These are phyloP conservation scores for Chrysina gloriosa DNA, from an alignment of 2,888 invertebrate genomes.

Conservation along the genomic window DNA sequence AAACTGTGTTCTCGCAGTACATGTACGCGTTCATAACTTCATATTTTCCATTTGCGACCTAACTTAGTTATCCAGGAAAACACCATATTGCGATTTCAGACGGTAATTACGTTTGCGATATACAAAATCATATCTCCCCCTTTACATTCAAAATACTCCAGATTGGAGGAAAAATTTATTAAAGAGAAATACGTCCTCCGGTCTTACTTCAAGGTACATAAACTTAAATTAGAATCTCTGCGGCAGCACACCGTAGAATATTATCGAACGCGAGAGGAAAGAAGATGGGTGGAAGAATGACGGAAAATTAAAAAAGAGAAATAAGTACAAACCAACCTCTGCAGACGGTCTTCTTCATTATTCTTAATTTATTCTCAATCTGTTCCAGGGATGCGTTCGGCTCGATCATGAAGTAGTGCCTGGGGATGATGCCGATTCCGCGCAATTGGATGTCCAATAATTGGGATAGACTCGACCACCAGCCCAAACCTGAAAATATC, in stretches of 20 bases:
- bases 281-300: neutral
- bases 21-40: neutral
- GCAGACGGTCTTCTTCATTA: conserved; percentile 65
- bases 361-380: conserved; percentile 63
- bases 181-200: conserved; percentile 9
- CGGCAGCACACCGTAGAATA: neutral
- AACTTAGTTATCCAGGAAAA: neutral
- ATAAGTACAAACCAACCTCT: conserved; percentile 65
- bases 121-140: neutral
- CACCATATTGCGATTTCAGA: neutral
- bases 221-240: conserved; percentile 15
- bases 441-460: conserved; percentile 66
- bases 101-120: neutral
- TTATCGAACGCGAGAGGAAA: neutral
- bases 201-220: conserved; percentile 4
- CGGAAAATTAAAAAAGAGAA: conserved; percentile 31
- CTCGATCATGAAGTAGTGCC: conserved; percentile 66
- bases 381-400: conserved; percentile 60
- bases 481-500: conserved; percentile 66
- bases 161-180: conserved; percentile 17
- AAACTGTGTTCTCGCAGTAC: too few relatives aligned
- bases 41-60: neutral
- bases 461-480: conserved; percentile 69
- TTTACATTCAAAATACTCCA: conserved; percentile 6
- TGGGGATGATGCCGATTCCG: conserved; percentile 67